Evolutionary conservation across 2,113 vertebrate genomes (phyloP).

Genomic region (Aegypius monachus): DNA sequence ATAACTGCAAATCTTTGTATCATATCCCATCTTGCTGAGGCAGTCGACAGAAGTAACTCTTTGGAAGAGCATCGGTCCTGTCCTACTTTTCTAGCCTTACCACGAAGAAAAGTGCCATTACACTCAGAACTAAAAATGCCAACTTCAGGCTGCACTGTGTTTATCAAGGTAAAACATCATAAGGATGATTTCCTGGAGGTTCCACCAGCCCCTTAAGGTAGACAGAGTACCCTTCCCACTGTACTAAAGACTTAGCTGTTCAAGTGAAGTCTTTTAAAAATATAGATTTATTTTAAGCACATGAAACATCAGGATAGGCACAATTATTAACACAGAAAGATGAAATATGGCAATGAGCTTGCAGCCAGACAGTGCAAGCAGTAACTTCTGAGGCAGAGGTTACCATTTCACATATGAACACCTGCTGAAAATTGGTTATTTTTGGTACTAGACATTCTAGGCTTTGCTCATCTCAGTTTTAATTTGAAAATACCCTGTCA

Average conservation of each 20-base stretch:
- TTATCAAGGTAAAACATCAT: neutral
- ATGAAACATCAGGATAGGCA: slow-evolving; percentile 11
- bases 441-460: neutral
- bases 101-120: neutral
- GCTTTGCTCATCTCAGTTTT: neutral
- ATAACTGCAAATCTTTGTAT: neutral
- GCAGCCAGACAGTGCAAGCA: neutral
- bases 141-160: neutral
- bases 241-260: neutral
- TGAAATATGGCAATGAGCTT: neutral
- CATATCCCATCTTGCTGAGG: neutral
- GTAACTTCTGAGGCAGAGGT: neutral
- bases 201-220: neutral
- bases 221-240: neutral
- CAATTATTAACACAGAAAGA: neutral
- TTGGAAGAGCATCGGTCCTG: neutral
- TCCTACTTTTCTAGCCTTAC: neutral
- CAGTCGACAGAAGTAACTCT: neutral
- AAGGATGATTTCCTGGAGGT: neutral
- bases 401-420: neutral
- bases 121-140: neutral
- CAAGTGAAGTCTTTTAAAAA: slow-evolving; percentile 7
- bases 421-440: neutral
- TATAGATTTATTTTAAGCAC: slow-evolving; percentile 53
- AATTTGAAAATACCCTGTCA: neutral